Evolutionary conservation across 2,888 invertebrate genomes (phyloP).

Genomic region (Autographa pulchrina): DNA sequence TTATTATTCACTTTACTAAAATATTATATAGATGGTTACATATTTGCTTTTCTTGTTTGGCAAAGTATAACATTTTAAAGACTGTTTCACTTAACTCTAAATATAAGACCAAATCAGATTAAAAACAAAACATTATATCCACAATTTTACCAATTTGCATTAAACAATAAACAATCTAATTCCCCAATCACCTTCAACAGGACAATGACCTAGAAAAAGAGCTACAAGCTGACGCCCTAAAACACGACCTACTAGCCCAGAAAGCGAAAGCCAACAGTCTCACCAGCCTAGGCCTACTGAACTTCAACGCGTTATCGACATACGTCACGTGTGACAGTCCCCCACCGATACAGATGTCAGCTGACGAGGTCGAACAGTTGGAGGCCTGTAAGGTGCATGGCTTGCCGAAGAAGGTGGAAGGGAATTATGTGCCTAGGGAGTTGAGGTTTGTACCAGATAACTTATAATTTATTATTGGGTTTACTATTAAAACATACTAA

Average conservation of each 20-base stretch:
- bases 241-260: conserved; percentile 72
- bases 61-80: too few species aligned
- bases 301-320: conserved; percentile 88
- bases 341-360: conserved; percentile 94
- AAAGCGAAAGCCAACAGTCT: conserved; percentile 80
- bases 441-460: conserved; percentile 78
- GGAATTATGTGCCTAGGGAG: conserved; percentile 92
- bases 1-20: too few species aligned
- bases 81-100: too few species aligned
- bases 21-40: too few species aligned
- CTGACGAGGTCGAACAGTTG: conserved; percentile 93
- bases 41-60: too few species aligned
- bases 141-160: too few species aligned
- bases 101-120: too few species aligned
- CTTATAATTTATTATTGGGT: too few species aligned
- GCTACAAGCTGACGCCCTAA: conserved; percentile 79
- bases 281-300: conserved; percentile 78
- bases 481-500: too few species aligned
- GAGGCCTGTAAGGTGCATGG: conserved; percentile 93
- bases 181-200: conserved; percentile 66
- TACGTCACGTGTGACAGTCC: conserved; percentile 95
- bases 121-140: too few species aligned
- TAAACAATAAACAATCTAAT: too few species aligned
- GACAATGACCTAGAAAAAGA: conserved; percentile 86
- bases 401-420: conserved; percentile 91